phyloP scores from a whole-genome alignment of 2,797 vertebrate genomes.

The Brotula barbata region DNA sequence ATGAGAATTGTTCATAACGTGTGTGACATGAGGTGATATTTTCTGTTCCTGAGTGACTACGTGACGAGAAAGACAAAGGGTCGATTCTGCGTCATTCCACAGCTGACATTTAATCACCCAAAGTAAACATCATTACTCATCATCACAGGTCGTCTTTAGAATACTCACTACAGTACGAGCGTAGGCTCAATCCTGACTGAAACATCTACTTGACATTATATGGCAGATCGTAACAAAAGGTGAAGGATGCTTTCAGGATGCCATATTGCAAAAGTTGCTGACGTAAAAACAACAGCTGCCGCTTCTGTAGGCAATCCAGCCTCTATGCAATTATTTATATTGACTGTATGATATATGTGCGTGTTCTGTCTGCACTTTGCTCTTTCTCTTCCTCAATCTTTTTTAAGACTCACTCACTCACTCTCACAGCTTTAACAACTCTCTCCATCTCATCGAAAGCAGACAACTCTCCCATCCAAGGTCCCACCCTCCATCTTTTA shows the following conservation, averaged over 20 bases:
- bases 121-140: too few species aligned
- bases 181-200: constrained; percentile 32
- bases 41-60: too few species aligned
- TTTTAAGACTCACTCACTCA: constrained; percentile 21
- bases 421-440: constrained; percentile 44
- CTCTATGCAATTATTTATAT: constrained; percentile 48
- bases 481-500: constrained; percentile 62
- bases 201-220: constrained; percentile 38
- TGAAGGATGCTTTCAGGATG: constrained; percentile 23
- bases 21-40: too few species aligned
- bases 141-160: constrained; percentile 16
- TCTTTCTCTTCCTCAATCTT: constrained; percentile 16
- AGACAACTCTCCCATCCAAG: constrained; percentile 55
- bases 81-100: too few species aligned
- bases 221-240: constrained; percentile 43
- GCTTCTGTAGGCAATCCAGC: constrained; percentile 58
- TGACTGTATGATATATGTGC: constrained; percentile 5
- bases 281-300: constrained; percentile 63
- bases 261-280: constrained; percentile 36
- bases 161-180: constrained; percentile 42
- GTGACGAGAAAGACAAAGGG: too few species aligned
- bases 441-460: constrained; percentile 51
- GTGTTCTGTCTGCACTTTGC: constrained; percentile 2
- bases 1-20: too few species aligned
- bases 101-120: too few species aligned